Conservation (phyloP, 2,888 invertebrate species). For the Calliopum simillimum region DNA sequence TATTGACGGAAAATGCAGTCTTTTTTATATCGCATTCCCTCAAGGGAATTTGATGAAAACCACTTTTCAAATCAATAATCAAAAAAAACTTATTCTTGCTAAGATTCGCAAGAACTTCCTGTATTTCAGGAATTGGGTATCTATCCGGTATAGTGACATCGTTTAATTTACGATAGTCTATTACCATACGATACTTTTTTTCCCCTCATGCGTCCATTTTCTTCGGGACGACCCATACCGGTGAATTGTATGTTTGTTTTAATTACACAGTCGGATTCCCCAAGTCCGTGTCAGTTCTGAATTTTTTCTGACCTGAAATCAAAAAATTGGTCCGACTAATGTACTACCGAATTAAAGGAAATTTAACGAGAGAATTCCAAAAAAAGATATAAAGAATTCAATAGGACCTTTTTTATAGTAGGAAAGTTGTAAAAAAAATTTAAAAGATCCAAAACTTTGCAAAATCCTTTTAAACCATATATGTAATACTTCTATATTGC, state of each 20-base stretch:
- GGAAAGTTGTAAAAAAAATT: too few relatives aligned
- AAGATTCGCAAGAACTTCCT: conserved; percentile 24
- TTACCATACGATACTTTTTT: conserved; percentile 15
- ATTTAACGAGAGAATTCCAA: too few relatives aligned
- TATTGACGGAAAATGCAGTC: conserved; percentile 22
- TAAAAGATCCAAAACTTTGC: too few relatives aligned
- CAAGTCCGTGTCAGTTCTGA: too few relatives aligned
- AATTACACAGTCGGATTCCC: too few relatives aligned
- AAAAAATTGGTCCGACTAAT: too few relatives aligned
- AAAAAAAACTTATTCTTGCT: conserved; percentile 31
- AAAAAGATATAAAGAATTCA: too few relatives aligned
- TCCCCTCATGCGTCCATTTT: conserved; percentile 14
- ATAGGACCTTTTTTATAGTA: too few relatives aligned
- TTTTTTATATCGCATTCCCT: conserved; percentile 18
- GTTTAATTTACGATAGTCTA: conserved; percentile 27
- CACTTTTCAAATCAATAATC: conserved; percentile 34
- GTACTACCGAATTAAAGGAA: too few relatives aligned
- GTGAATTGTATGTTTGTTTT: conserved; percentile 31
- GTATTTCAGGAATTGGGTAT: conserved; percentile 36
- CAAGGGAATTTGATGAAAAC: conserved; percentile 35
- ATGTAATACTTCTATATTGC: too few relatives aligned
- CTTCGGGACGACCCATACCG: conserved; percentile 25
- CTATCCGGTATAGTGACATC: conserved; percentile 28
- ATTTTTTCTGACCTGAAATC: too few relatives aligned
- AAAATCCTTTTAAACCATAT: too few relatives aligned